A percentile compares a stretch with the other conserved stretches of the same genome.
These are phyloP conservation scores for Dryadula phaetusa DNA, from an alignment of 2,888 invertebrate species.

Conservation along the genomic window DNA sequence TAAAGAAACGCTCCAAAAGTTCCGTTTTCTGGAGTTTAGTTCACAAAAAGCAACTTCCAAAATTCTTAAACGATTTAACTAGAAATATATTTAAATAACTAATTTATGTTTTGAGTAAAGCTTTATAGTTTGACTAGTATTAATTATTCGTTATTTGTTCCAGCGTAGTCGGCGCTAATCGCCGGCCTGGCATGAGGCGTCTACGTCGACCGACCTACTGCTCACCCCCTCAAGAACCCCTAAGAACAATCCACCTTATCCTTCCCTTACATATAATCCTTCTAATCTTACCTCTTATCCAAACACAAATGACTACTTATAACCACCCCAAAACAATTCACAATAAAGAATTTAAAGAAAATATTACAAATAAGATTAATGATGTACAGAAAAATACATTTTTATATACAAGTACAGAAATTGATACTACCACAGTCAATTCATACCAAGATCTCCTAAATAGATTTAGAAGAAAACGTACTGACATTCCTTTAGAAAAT, in stretches of 20 bases:
- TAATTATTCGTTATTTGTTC: conserved; percentile 42
- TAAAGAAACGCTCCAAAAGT: neutral
- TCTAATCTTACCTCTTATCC: conserved; percentile 57
- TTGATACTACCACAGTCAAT: conserved; percentile 44
- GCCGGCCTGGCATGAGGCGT: conserved; percentile 74
- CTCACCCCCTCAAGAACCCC: conserved; percentile 70
- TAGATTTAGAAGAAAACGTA: conserved; percentile 68
- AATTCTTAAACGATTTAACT: neutral
- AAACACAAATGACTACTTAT: conserved; percentile 61
- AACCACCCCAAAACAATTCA: conserved; percentile 25
- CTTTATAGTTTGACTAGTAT: conserved; percentile 15
- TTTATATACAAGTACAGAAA: neutral
- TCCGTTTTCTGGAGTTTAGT: neutral
- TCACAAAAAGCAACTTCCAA: neutral
- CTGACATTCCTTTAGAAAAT: conserved; percentile 43
- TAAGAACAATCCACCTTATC: conserved; percentile 58
- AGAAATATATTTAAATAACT: conserved; percentile 5
- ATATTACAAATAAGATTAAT: conserved; percentile 1
- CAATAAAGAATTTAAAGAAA: conserved; percentile 13
- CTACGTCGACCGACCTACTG: conserved; percentile 60
- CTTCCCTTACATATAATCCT: conserved; percentile 56
- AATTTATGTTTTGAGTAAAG: conserved; percentile 7
- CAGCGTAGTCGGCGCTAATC: conserved; percentile 51
- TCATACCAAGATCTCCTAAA: conserved; percentile 64
- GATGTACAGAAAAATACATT: neutral